Conservation (phyloP, 2,113 vertebrate species). For the Lepidothrix coronata region DNA sequence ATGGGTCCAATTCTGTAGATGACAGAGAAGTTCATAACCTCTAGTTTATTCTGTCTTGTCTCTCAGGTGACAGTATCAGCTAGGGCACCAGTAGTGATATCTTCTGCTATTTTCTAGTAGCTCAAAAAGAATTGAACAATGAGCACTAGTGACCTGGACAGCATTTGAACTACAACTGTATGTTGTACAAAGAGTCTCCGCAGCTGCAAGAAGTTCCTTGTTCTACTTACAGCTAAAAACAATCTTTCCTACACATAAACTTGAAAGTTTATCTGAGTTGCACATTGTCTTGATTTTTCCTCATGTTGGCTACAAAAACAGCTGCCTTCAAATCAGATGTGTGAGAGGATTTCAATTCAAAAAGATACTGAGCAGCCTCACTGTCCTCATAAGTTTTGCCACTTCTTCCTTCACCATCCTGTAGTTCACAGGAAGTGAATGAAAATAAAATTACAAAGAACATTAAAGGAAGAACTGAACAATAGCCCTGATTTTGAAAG, state of each 20-base stretch:
- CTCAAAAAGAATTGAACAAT: background rate
- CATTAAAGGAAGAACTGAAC: background rate
- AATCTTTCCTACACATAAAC: background rate
- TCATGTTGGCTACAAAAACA: background rate
- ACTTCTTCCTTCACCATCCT: background rate
- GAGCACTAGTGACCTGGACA: background rate
- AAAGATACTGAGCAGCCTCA: background rate
- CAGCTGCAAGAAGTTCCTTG: background rate
- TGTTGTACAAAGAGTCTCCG: background rate
- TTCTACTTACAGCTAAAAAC: background rate
- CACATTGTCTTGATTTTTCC: background rate
- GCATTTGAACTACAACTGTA: background rate
- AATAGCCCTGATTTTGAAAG: background rate
- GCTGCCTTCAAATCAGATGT: conserved; percentile 1
- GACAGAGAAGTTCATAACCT: background rate
- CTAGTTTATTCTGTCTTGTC: background rate
- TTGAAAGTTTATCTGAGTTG: background rate
- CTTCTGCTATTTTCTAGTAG: background rate
- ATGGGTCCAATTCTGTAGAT: background rate
- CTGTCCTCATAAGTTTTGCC: background rate
- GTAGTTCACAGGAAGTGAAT: background rate
- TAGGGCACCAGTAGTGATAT: background rate
- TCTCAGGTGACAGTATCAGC: background rate
- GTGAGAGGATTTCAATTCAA: background rate
- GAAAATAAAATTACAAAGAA: conserved; percentile 31